Conservation (phyloP, 2,113 vertebrate genomes). For the Pluvialis apricaria region DNA sequence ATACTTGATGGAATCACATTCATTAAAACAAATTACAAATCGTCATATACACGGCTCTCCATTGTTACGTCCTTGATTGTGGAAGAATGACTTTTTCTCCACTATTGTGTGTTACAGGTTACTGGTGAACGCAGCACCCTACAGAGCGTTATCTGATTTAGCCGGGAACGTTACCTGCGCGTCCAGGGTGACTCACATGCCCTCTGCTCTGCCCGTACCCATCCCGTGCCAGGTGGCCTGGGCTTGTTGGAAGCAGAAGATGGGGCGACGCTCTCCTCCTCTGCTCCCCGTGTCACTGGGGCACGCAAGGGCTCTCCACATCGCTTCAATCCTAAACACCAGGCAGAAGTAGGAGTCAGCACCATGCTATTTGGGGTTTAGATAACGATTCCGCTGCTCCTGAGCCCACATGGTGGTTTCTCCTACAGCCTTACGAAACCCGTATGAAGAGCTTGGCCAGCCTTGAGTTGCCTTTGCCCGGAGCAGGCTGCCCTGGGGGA, state of each 20-base stretch:
- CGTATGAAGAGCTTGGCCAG: not conserved
- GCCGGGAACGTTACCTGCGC: not conserved
- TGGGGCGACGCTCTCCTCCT: not conserved
- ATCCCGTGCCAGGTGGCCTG: slow-evolving; percentile 3
- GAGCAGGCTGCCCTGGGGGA: not conserved
- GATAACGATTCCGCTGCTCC: not conserved
- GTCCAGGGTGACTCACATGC: slow-evolving; percentile 4
- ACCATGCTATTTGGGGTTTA: slow-evolving; percentile 18
- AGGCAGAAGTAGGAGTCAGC: slow-evolving; percentile 38
- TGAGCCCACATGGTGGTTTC: slow-evolving; percentile 10
- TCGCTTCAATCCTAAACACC: not conserved
- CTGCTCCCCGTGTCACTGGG: not conserved
- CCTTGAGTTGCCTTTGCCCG: not conserved
- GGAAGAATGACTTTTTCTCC: not conserved
- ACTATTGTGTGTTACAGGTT: not conserved
- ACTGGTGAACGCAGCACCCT: not conserved
- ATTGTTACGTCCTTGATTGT: not conserved
- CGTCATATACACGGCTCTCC: not conserved
- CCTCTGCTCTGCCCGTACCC: not conserved
- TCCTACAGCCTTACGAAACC: slow-evolving; percentile 11
- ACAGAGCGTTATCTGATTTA: not conserved
- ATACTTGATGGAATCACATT: not conserved
- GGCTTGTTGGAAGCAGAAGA: not conserved
- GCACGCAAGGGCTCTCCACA: not conserved
- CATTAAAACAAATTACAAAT: not conserved